These are phyloP conservation scores for Gari tellinella DNA, from an alignment of 2,888 invertebrate species.

Conservation along the genomic window DNA sequence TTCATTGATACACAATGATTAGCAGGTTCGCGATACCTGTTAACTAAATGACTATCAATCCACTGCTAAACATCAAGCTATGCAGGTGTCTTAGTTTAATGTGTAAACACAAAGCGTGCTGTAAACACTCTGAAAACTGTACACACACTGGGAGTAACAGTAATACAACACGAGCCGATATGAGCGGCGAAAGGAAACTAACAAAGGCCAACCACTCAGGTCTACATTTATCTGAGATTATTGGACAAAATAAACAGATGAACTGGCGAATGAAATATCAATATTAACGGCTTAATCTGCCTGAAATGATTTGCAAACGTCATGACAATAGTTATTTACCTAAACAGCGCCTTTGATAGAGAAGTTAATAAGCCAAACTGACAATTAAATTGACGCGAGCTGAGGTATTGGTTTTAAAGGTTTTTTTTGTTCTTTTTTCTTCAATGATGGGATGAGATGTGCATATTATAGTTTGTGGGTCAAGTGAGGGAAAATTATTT, in stretches of 20 bases:
- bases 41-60: slow-evolving; percentile 58
- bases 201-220: slow-evolving; percentile 55
- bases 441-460: too few species aligned
- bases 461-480: too few species aligned
- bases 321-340: slow-evolving; percentile 13
- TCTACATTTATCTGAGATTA: slow-evolving; percentile 40
- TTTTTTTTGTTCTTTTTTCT: too few species aligned
- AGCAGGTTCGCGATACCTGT: slow-evolving; percentile 55
- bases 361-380: neutral
- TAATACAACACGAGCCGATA: slow-evolving; percentile 45
- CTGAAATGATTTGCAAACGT: slow-evolving; percentile 34
- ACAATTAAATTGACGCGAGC: neutral
- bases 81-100: slow-evolving; percentile 59
- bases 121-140: slow-evolving; percentile 56
- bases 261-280: slow-evolving; percentile 56
- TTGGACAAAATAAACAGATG: slow-evolving; percentile 58
- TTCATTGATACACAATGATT: slow-evolving; percentile 22
- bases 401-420: neutral
- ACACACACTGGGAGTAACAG: slow-evolving; percentile 27
- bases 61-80: slow-evolving; percentile 49
- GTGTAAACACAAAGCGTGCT: slow-evolving; percentile 59
- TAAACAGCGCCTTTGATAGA: slow-evolving; percentile 13
- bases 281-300: slow-evolving; percentile 48
- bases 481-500: too few species aligned
- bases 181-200: slow-evolving; percentile 28